These are phyloP conservation scores for Mimumesa dahlbomi DNA, from an alignment of 2,888 invertebrate genomes.

Conservation along the genomic window DNA sequence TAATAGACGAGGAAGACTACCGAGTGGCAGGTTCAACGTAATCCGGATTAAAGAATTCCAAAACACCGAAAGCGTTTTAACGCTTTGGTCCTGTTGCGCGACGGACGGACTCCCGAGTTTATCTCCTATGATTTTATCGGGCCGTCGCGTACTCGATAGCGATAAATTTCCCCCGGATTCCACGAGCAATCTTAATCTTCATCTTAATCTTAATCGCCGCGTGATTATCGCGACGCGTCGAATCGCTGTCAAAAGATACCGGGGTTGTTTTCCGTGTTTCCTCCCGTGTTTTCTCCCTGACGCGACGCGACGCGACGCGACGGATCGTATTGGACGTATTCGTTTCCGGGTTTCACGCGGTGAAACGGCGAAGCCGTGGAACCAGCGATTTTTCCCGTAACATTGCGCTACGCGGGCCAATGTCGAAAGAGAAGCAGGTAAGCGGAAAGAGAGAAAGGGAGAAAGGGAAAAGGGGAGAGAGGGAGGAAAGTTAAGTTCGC, in stretches of 20 bases:
- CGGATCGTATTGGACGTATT: no score
- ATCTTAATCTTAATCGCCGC: no score
- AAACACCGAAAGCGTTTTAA: conserved; percentile 79
- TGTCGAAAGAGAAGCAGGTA: neutral
- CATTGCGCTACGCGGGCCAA: conserved; percentile 17
- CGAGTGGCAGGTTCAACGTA: conserved; percentile 70
- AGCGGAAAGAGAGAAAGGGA: neutral
- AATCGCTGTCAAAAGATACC: no score
- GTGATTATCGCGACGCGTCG: no score
- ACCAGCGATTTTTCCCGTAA: conserved; percentile 1
- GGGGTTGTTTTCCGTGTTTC: no score
- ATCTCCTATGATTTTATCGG: conserved; percentile 49
- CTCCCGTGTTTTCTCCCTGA: no score
- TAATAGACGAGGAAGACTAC: conserved; percentile 55
- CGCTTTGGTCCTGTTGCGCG: conserved; percentile 57
- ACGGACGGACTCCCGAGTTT: conserved; percentile 35
- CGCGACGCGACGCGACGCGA: no score
- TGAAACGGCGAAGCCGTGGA: neutral
- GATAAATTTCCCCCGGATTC: conserved; percentile 28
- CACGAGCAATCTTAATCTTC: no score
- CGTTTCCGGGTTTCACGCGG: no score
- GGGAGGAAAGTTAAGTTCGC: conserved; percentile 17
- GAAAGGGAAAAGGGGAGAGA: neutral
- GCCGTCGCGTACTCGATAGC: conserved; percentile 38
- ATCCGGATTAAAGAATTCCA: conserved; percentile 78